Percentiles rank a stretch among this genome's conserved stretches.
Conservation (phyloP, 2,113 vertebrate species). For the Nibea coibor region DNA sequence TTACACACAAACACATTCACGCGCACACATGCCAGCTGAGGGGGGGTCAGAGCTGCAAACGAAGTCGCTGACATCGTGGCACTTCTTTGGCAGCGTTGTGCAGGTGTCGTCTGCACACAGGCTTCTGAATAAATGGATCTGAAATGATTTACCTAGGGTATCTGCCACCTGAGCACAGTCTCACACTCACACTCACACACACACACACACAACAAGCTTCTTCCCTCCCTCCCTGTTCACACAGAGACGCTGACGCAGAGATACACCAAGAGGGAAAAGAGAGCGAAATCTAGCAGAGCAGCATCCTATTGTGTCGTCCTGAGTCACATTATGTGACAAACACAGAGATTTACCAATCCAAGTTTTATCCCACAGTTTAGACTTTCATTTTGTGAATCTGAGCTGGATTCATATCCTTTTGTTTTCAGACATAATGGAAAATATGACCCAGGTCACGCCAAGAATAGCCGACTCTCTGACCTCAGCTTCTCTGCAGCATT, state of each 20-base stretch:
- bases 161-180: constrained; percentile 74
- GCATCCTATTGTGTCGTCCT: constrained; percentile 42
- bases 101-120: constrained; percentile 72
- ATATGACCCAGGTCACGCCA: constrained; percentile 15
- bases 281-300: constrained; percentile 40
- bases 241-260: constrained; percentile 59
- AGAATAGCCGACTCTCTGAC: constrained; percentile 34
- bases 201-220: constrained; percentile 25
- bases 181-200: constrained; percentile 1
- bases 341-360: constrained; percentile 13
- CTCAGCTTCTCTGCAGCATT: constrained; percentile 38
- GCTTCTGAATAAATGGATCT: constrained; percentile 81
- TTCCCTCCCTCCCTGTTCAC: constrained; percentile 33
- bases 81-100: constrained; percentile 78
- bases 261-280: constrained; percentile 43
- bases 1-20: constrained; percentile 12
- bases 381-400: constrained; percentile 4
- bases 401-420: constrained; percentile 28
- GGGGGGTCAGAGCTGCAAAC: constrained; percentile 72
- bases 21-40: constrained; percentile 16
- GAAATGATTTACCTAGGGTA: constrained; percentile 76
- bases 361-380: not conserved
- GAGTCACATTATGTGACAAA: constrained; percentile 47
- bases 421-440: constrained; percentile 15
- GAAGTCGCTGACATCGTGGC: constrained; percentile 78